Base-by-base conservation (phyloP, 2,888 invertebrate species). In the Idaea dimidiata region DNA sequence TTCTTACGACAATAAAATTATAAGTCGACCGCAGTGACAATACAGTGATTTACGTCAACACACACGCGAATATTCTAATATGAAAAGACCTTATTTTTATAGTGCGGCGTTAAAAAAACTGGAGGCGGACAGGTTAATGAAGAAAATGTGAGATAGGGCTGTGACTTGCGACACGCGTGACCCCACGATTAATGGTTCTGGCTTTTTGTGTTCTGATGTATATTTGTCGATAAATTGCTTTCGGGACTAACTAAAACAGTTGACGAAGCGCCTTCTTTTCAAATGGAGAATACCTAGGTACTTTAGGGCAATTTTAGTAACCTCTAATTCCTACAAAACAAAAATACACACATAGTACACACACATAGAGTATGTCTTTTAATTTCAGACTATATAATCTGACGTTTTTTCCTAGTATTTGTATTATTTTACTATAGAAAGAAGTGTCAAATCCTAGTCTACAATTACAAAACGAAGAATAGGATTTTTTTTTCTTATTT, bases 21-120 rank as follows among this genome's bases (percentile, higher is more conserved):
- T 92, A 92, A 92, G 87, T 91, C 88, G 82, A 76, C 88, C 87
- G 83, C 89, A 92, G 91, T 92, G 91, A 92, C 91, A 92, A 92
- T 92, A 89, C 89, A 86, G 87, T 92, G 91, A 92, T 92, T 92
- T 92, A 92, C 91, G 86, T 77, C 79, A 81, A 79, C 87, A 87
- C 85, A 91, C 91, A 91, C 91, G 90, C 91, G 86, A 91, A 89
- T 90, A 87, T 88, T 89, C 87, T 85, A 85, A 86, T 86, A 87
- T 86, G 83, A 82, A 87, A 86, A 82, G 85, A 83, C 82, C 84
- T 84, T 81, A 82, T 82, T 79, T 79, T 84, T 84, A 87, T 85
- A 84, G 82, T 76, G 80, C 80, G 80, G 75, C 78, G 78, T 82
- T 78, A 86, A 87, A 87, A 84, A 85, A 85, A 74, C 70, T 67